Evolutionary conservation across 2,113 vertebrate species (phyloP), one percentile per base, ranked within the genome.

Genomic region (Phyllopteryx taeniolatus): DNA sequence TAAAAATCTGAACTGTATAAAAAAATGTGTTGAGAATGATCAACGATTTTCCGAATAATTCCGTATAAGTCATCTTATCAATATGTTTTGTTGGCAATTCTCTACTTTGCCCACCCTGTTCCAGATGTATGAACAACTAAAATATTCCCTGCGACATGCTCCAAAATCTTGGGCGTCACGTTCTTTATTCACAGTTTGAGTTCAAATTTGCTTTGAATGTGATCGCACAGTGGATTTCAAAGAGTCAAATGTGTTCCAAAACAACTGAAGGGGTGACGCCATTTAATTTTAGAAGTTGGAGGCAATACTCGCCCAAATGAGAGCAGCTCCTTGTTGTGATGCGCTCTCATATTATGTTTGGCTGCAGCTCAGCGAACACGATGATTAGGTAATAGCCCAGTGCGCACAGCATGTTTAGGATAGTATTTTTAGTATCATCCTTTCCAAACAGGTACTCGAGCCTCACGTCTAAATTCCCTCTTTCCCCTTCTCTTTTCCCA

Each of bases 401-500:
- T 61, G 27, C 42, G 13, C 47, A 67, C 7, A 68, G 66, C 67
- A 27, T 63, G 44, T 66, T 66, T 47, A 47, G 42, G 20, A 68
- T 64, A 71, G 47, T 62, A 70, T 33, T 68, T 71, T 71, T 75
- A 39, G 13, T 44, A 63, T 76, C 56, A 72, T 77, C 46, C 51
- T 77, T 75, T 76, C 64, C 64, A 80, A 77, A 81, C 79, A 83
- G 74, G 81, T 82, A 75, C 71, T 75, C 22, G 61, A 60, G n/a
- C 60, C 67, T 83, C 35, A 76, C 64, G 65, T 77, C 65, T 60
- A 71, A 67, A 19, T 22, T 20, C 69, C 78, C 56, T 76, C 67
- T 68, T 68, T 69, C 80, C 70, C 88, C 56, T 85, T 65, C 74
- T 62, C 73, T 57, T 85, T 71, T 85, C 87, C 80, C 92, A 96